Conservation (phyloP, 2,888 invertebrate genomes). For the Lasioglossum vierecki region DNA sequence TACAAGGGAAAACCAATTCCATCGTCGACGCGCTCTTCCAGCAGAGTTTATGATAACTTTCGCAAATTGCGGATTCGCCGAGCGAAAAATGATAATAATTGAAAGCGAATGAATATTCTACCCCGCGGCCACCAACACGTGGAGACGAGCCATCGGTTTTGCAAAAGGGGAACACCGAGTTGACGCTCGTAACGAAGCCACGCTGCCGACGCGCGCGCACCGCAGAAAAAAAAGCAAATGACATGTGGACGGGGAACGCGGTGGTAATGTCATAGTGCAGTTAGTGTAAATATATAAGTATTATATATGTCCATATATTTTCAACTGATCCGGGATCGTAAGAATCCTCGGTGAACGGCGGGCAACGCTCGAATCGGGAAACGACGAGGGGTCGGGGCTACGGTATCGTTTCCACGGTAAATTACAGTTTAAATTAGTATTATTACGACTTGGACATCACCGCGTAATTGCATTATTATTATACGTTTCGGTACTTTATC, state of each 20-base stretch:
- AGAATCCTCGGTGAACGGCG: not conserved
- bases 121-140: not conserved
- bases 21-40: not conserved
- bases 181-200: not conserved
- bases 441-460: conserved; percentile 56
- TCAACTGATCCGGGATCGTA: not conserved
- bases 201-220: not conserved
- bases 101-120: not conserved
- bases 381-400: conserved; percentile 3
- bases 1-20: too few relatives aligned
- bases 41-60: not conserved
- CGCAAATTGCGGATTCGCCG: not conserved
- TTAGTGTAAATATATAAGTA: not conserved
- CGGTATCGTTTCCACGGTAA: conserved; percentile 41
- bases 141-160: not conserved
- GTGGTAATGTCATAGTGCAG: not conserved
- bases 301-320: not conserved
- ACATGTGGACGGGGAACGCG: not conserved
- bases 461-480: conserved; percentile 67
- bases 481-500: conserved; percentile 66
- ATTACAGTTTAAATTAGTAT: conserved; percentile 64
- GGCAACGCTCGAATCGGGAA: not conserved
- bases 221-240: not conserved
- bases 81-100: not conserved
- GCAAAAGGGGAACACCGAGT: not conserved